phyloP scores from a whole-genome alignment of 2,888 invertebrate species.

The Aleiodes testaceus region DNA sequence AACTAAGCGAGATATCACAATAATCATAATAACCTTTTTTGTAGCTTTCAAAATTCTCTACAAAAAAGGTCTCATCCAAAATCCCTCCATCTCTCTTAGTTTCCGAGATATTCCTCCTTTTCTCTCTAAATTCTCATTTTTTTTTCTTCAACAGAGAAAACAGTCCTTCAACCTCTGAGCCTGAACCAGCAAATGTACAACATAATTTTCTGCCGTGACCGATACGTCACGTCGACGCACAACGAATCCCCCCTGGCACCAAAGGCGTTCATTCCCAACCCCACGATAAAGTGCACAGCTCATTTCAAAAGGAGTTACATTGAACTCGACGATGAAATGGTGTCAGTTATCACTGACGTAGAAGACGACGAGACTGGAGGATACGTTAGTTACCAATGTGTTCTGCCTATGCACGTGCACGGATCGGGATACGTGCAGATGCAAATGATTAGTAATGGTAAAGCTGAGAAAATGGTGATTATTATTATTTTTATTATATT shows the following conservation, averaged over 20 bases:
- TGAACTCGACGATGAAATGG: conserved; percentile 82
- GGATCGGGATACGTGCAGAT: conserved; percentile 81
- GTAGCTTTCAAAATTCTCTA: too few relatives aligned
- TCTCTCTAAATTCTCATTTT: conserved; percentile 23
- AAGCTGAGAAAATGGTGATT: conserved; percentile 74
- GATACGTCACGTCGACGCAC: conserved; percentile 52
- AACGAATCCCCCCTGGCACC: conserved; percentile 67
- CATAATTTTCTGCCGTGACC: conserved; percentile 62
- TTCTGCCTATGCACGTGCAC: conserved; percentile 82
- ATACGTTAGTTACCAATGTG: conserved; percentile 78
- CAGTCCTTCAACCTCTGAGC: conserved; percentile 69
- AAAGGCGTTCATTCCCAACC: conserved; percentile 68
- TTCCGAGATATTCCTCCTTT: background rate
- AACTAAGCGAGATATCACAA: too few relatives aligned
- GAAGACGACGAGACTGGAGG: conserved; percentile 83
- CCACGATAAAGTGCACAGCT: conserved; percentile 77
- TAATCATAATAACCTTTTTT: too few relatives aligned
- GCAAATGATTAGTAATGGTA: conserved; percentile 78
- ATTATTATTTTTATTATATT: background rate
- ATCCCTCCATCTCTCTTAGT: too few relatives aligned
- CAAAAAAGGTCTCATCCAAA: too few relatives aligned
- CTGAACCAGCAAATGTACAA: conserved; percentile 68
- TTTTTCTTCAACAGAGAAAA: conserved; percentile 64
- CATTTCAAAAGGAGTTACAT: conserved; percentile 81
- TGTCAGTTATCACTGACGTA: conserved; percentile 82